Evolutionary conservation across 2,888 invertebrate species (phyloP), one percentile per base, ranked within the genome.

Genomic region (Drosophila hawaiiensis): DNA sequence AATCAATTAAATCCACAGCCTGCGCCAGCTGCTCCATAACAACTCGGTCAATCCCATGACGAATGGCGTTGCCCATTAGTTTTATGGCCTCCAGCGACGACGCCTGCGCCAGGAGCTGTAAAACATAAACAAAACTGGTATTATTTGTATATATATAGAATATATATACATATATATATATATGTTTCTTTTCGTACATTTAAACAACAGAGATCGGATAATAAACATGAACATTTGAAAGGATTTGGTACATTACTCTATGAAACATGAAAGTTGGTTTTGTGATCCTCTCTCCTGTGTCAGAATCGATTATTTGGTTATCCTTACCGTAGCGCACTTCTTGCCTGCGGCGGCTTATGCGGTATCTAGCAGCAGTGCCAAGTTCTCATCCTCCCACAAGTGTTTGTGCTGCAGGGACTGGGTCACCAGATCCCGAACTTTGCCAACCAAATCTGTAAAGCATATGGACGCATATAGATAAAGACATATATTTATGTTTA

Each of bases 11-110:
- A 2, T 72, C 47, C 41, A 50, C 77, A 2, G 37, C 19, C 1
- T 39, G 22, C 0, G 67, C 19, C 3, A 78, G 12, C 16, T 43
- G 33, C 1, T 5, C 6, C 78, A 78, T n/a, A 1, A 78, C 73
- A 6, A 7, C 59, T 0, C 1, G 6, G 33, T 68, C 72, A 31
- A 64, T 12, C 1, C 22, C 16, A 4, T 37, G 22, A 0, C 39
- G 56, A 7, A 68, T 59, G 22, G 67, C 47, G 10, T 37, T 33
- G 35, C 61, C 29, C 12, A 78, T 33, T 19, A 72, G 37, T 10
- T 71, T 64, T 1, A 49, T 25, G 10, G 78, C 52, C 33, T 78
- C 78, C 41, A 65, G 5, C 1, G 61, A 37, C 4, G 77, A 77
- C 1, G 76, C 22, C 28, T 33, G 28, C 0, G 22, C 2, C 1